Conservation (phyloP, 2,888 invertebrate genomes). For the Eledone cirrhosa region DNA sequence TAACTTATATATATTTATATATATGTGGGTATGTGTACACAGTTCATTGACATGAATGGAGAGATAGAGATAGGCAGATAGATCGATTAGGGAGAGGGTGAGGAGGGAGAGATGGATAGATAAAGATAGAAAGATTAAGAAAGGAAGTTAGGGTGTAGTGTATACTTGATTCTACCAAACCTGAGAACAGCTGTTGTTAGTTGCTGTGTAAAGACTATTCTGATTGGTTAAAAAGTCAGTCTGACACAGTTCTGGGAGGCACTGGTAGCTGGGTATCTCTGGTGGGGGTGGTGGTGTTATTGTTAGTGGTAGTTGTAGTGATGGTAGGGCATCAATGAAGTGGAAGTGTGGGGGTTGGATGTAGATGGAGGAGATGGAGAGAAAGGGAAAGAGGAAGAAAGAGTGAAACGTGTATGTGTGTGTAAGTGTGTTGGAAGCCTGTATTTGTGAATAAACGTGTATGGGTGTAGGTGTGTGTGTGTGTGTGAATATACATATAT, state of each 20-base stretch:
- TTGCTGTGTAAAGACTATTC: not conserved
- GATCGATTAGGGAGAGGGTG: not conserved
- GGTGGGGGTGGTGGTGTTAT: constrained; percentile 18
- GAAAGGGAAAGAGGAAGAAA: too few species aligned
- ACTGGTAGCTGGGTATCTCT: not conserved
- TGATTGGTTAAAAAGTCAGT: not conserved
- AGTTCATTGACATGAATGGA: too few species aligned
- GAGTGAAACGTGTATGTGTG: too few species aligned
- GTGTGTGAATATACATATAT: too few species aligned
- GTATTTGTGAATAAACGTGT: too few species aligned
- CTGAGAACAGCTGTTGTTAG: not conserved
- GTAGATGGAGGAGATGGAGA: not conserved
- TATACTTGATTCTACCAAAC: not conserved
- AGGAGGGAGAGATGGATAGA: not conserved
- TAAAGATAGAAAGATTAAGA: not conserved
- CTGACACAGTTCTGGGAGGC: not conserved
- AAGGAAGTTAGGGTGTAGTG: not conserved
- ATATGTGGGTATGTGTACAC: too few species aligned
- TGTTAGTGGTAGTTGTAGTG: constrained; percentile 18
- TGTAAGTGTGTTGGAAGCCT: too few species aligned
- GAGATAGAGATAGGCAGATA: not conserved
- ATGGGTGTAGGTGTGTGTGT: too few species aligned
- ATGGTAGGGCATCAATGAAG: not conserved
- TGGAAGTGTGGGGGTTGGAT: not conserved
- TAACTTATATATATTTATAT: too few species aligned